Percentiles rank a stretch among this genome's conserved stretches.
These are phyloP conservation scores for Lasioglossum pauxillum DNA, from an alignment of 2,888 invertebrate species.

Conservation along the genomic window DNA sequence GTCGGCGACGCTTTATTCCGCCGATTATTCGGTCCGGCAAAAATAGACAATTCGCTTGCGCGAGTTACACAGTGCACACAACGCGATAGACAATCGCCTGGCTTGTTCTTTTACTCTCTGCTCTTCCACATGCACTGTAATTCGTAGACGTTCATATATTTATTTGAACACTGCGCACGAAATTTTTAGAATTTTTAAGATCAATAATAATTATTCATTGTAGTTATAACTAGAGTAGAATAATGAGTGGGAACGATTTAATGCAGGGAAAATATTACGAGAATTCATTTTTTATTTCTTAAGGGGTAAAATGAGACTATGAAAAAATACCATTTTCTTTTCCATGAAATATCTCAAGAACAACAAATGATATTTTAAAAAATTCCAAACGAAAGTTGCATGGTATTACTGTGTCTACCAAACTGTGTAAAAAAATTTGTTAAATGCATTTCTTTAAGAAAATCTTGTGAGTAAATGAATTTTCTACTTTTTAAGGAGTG, in stretches of 20 bases:
- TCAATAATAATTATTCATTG: background rate
- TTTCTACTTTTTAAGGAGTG: too few relatives aligned
- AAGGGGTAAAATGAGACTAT: too few relatives aligned
- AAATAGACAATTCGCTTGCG: background rate
- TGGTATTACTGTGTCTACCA: too few relatives aligned
- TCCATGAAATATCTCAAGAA: too few relatives aligned
- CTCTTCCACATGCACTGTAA: background rate
- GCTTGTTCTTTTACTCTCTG: background rate
- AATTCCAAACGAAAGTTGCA: too few relatives aligned
- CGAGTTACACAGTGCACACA: background rate
- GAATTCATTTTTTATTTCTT: background rate
- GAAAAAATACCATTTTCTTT: too few relatives aligned
- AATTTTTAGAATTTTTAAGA: background rate
- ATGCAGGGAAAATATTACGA: background rate
- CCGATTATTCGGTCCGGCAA: background rate
- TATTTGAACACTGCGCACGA: background rate
- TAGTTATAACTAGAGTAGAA: background rate
- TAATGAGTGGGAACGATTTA: background rate
- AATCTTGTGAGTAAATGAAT: too few relatives aligned
- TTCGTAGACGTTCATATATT: background rate
- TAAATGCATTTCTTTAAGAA: too few relatives aligned
- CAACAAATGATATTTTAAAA: too few relatives aligned
- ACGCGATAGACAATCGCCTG: background rate
- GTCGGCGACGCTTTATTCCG: background rate
- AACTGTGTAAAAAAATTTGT: too few relatives aligned